phyloP scores from a whole-genome alignment of 1,140 invertebrate genomes.

The Armadillidium nasatum region DNA sequence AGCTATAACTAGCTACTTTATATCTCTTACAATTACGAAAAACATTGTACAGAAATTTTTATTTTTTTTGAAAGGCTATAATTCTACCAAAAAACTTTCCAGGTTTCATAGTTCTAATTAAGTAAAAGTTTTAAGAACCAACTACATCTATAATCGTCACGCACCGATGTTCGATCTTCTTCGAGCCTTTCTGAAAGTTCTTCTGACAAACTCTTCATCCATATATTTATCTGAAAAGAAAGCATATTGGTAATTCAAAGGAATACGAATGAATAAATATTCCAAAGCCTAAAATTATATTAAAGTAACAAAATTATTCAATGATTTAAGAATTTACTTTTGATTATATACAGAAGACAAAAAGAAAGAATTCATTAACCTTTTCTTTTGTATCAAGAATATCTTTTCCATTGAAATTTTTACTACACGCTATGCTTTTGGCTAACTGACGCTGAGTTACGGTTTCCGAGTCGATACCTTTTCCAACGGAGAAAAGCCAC shows the following conservation, averaged over 20 bases:
- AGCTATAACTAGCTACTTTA: too few relatives aligned
- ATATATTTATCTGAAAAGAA: conserved; percentile 58
- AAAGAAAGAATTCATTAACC: conserved; percentile 50
- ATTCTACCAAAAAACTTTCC: neutral
- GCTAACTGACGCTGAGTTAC: conserved; percentile 75
- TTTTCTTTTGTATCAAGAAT: conserved; percentile 66
- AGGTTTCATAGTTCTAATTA: neutral
- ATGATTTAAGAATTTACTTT: too few relatives aligned
- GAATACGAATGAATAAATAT: too few relatives aligned
- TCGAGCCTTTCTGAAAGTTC: conserved; percentile 82
- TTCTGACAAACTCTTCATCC: conserved; percentile 70
- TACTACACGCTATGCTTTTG: conserved; percentile 93
- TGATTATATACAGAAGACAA: neutral
- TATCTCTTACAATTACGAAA: too few relatives aligned
- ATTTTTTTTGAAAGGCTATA: neutral
- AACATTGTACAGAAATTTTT: neutral
- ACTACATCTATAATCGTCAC: neutral
- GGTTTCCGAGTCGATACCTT: conserved; percentile 80
- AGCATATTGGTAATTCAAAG: too few relatives aligned
- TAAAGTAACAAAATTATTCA: too few relatives aligned
- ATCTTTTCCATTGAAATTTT: conserved; percentile 81
- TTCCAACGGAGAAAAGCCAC: conserved; percentile 81
- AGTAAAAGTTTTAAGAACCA: neutral
- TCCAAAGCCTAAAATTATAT: too few relatives aligned
- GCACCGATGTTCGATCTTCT: conserved; percentile 60